Conservation (phyloP, 2,797 vertebrate genomes). For the Parauchenoglanis punctatus region DNA sequence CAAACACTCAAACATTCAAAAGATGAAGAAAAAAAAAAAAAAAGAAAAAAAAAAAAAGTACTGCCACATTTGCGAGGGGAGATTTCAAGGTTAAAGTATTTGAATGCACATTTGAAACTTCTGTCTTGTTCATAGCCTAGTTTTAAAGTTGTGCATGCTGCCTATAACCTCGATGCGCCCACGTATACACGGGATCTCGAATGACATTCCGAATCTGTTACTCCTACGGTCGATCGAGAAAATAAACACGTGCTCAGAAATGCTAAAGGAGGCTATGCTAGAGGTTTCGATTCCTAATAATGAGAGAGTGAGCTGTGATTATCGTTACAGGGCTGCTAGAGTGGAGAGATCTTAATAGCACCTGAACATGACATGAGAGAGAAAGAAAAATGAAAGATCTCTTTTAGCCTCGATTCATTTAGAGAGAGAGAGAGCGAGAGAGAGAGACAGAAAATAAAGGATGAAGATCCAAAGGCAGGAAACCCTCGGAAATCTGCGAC, state of each 20-base stretch:
- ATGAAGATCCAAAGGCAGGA: conserved; percentile 70
- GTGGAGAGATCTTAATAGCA: conserved; percentile 10
- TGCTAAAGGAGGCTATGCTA: not conserved
- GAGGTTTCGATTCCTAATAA: not conserved
- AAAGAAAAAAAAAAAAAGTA: conserved; percentile 70
- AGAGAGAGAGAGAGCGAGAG: not conserved
- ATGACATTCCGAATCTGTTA: not conserved
- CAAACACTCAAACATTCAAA: conserved; percentile 87
- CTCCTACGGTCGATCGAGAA: not conserved
- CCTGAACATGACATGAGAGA: conserved; percentile 17
- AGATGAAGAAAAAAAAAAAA: conserved; percentile 78
- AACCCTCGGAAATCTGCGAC: conserved; percentile 69
- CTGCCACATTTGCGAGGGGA: conserved; percentile 78
- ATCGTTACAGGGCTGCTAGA: conserved; percentile 27
- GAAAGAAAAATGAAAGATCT: conserved; percentile 23
- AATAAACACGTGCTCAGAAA: not conserved
- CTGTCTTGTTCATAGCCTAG: conserved; percentile 72
- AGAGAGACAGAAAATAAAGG: conserved; percentile 17
- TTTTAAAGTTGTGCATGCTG: conserved; percentile 61
- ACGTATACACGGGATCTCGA: not conserved
- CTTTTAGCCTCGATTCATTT: conserved; percentile 43
- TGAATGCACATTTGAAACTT: conserved; percentile 81
- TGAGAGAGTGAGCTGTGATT: not conserved
- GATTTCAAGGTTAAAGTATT: conserved; percentile 86
- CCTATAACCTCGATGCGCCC: not conserved